These are phyloP conservation scores for Linnaemya tessellans DNA, from an alignment of 2,888 invertebrate species.

Conservation along the genomic window DNA sequence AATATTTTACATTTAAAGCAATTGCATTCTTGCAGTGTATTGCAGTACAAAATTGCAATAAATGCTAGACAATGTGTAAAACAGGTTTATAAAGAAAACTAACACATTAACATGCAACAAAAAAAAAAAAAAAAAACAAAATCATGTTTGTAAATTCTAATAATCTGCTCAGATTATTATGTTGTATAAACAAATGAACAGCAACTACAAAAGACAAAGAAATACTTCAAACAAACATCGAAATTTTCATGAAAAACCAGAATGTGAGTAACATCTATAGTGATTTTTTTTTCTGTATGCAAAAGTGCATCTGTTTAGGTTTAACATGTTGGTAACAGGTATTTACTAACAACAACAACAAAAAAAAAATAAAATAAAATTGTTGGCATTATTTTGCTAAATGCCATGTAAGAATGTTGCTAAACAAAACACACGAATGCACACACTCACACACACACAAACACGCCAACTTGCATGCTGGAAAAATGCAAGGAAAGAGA, in stretches of 20 bases:
- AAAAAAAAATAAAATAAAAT: too few species aligned
- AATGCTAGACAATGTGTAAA: constrained; percentile 32
- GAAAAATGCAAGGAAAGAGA: neutral
- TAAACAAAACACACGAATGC: constrained; percentile 21
- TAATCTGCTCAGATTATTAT: constrained; percentile 53
- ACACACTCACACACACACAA: constrained; percentile 19
- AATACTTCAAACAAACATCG: constrained; percentile 9
- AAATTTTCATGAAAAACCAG: constrained; percentile 16
- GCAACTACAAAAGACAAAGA: constrained; percentile 20
- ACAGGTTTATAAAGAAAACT: neutral
- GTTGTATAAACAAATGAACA: constrained; percentile 28
- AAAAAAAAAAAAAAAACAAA: constrained; percentile 6
- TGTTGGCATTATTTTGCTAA: constrained; percentile 57
- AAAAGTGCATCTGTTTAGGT: neutral
- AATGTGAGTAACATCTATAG: constrained; percentile 7
- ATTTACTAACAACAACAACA: too few species aligned
- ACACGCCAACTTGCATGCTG: neutral
- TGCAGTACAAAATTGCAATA: neutral
- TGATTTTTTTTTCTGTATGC: neutral
- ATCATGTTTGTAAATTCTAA: constrained; percentile 48
- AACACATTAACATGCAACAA: neutral
- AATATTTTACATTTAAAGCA: too few species aligned
- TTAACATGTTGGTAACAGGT: constrained; percentile 46
- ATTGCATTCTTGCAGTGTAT: constrained; percentile 4
- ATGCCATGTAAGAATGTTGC: constrained; percentile 52